Percentiles rank a stretch among this genome's conserved stretches.
Conservation (phyloP, 2,113 vertebrate species). For the Paedocypris sp. region DNA sequence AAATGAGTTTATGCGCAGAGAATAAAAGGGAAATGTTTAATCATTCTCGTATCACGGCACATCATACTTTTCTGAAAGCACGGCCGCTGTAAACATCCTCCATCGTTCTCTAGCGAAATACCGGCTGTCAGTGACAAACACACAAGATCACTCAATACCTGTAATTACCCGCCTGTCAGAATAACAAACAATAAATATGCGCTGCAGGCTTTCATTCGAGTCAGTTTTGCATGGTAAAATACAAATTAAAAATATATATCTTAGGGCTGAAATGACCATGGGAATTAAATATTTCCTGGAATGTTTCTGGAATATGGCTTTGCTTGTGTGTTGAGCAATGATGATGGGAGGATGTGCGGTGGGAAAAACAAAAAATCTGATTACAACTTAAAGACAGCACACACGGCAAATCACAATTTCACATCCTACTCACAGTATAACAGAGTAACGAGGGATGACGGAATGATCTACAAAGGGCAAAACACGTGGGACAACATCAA, state of each 20-base stretch:
- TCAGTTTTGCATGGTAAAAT: neutral
- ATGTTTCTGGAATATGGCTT: neutral
- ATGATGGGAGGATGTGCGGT: neutral
- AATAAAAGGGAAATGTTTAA: constrained; percentile 23
- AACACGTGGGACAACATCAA: neutral
- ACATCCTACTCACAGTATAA: constrained; percentile 1
- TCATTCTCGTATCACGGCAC: constrained; percentile 19
- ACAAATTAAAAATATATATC: constrained; percentile 7
- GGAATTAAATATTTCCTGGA: neutral
- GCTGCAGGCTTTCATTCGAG: neutral
- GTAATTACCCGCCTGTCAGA: constrained; percentile 1
- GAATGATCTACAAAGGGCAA: neutral
- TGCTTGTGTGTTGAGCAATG: neutral
- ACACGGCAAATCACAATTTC: neutral
- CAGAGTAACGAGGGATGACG: neutral
- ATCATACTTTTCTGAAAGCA: constrained; percentile 32
- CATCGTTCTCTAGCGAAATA: constrained; percentile 6
- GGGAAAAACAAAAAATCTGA: neutral
- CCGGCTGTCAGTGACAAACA: neutral
- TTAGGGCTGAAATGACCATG: neutral
- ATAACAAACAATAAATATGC: neutral
- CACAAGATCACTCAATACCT: constrained; percentile 3
- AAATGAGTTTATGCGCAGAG: constrained; percentile 34
- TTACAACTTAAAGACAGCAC: neutral
- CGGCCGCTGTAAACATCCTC: constrained; percentile 45